A percentile compares a stretch with the other conserved stretches of the same genome.
phyloP scores from a whole-genome alignment of 1,140 invertebrate genomes.

The Caenorhabditis inopinata region DNA sequence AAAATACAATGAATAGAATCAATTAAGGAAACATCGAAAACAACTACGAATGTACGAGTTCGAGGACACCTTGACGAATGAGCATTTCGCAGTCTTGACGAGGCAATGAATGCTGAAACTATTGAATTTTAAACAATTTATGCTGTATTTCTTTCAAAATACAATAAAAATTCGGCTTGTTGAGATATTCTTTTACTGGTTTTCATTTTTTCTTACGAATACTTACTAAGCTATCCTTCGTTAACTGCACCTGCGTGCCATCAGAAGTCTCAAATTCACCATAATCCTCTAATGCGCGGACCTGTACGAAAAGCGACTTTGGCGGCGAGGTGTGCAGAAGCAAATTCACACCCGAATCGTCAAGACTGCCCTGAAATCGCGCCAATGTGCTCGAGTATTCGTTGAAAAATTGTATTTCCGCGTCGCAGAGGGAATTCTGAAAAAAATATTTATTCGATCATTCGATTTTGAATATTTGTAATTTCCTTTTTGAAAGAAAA shows the following conservation, averaged over 20 bases:
- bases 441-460: too few species aligned
- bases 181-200: too few species aligned
- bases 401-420: background rate
- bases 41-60: constrained; percentile 4
- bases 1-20: too few species aligned
- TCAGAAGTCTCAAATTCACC: constrained; percentile 11
- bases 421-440: background rate
- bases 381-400: constrained; percentile 8
- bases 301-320: constrained; percentile 10
- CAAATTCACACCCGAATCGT: background rate
- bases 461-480: too few species aligned
- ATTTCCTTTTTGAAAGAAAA: too few species aligned
- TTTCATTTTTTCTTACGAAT: too few species aligned
- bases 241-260: background rate
- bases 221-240: background rate
- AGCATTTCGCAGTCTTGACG: constrained; percentile 28
- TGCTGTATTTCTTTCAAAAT: background rate
- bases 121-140: background rate
- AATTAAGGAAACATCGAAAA: background rate
- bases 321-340: background rate
- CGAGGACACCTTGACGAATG: constrained; percentile 2
- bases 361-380: background rate
- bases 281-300: background rate
- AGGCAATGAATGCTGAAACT: background rate
- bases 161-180: too few species aligned